These are phyloP conservation scores for Coptodon bakossiorum DNA, from an alignment of 2,113 vertebrate species.

Conservation along the genomic window DNA sequence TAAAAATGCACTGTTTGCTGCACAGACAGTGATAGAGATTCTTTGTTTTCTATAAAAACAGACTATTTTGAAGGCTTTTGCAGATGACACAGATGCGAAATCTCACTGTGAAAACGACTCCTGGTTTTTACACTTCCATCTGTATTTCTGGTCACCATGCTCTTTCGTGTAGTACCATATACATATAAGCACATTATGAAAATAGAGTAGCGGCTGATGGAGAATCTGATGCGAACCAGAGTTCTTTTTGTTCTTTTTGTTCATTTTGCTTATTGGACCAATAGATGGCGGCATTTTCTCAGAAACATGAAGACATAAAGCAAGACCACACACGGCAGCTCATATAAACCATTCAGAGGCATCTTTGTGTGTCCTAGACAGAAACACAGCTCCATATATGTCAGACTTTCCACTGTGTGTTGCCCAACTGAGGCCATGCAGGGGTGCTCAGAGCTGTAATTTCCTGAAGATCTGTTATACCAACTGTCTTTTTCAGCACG, in stretches of 20 bases:
- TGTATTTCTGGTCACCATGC: neutral
- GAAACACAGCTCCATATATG: neutral
- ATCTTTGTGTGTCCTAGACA: neutral
- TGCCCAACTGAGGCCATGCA: neutral
- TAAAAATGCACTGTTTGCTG: neutral
- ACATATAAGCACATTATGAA: neutral
- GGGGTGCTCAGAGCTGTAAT: neutral
- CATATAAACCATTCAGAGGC: neutral
- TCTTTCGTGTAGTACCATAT: neutral
- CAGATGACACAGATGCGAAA: neutral
- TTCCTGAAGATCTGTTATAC: neutral
- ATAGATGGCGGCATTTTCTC: constrained; percentile 53
- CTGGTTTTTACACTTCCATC: neutral
- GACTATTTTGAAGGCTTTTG: neutral
- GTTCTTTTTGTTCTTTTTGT: neutral
- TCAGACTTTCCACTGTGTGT: neutral
- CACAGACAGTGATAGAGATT: neutral
- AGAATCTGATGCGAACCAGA: neutral
- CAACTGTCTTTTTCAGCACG: neutral
- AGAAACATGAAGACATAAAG: neutral
- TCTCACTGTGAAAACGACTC: neutral
- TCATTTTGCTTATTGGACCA: neutral
- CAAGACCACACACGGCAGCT: neutral
- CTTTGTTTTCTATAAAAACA: neutral
- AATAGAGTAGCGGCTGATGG: neutral